Evolutionary conservation across 1,140 invertebrate genomes (phyloP), one percentile per base, ranked within the genome.

Genomic region (Popillia japonica): DNA sequence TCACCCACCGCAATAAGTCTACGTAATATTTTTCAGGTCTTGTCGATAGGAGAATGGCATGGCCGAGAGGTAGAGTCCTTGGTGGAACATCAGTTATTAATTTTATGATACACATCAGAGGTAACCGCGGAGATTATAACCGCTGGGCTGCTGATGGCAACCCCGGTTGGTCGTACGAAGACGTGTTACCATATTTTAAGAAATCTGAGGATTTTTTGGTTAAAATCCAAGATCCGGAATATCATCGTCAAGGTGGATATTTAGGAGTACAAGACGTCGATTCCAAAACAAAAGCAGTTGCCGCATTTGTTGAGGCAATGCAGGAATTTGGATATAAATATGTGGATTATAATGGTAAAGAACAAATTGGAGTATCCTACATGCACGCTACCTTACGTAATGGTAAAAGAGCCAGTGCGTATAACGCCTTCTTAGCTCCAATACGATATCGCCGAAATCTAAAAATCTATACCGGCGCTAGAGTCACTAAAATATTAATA

Each of bases 91-190:
- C 92, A 22, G 91, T 93, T 2, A 90, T 97, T 22, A 97, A 97
- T 84, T 95, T 92, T 74, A 96, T 97, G 94, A 92, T 96, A 14
- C 96, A 97, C 85, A 93, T 95, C 0, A 89, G 96, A 48, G 96
- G 96, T 0, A 92, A 95, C 87, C 89, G 89, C 0, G 78, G 82
- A 44, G 91, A 92, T 79, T 92, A 89, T 77, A 89, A 92, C 73
- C 85, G 87, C 68, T 96, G 95, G 95, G 91, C 90, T 61, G 77
- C 82, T 81, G 79, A 91, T 82, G 94, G 94, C 0, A 96, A 96
- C 80, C 84, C 87, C 0, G 94, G 93, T 0, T 97, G 96, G 96
- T 91, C 91, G 22, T 97, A 94, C 84, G 88, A 92, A 10, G 92
- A 95, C 68, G 90, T 95, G 0, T 86, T 96, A 0, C 92, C 92